Percentiles rank a stretch among this genome's conserved stretches.
These are phyloP conservation scores for Aurelia aurita complex sp. Pacific DNA, from an alignment of 30 jellyfish, hydroid and myxozoan species.

Conservation along the genomic window DNA sequence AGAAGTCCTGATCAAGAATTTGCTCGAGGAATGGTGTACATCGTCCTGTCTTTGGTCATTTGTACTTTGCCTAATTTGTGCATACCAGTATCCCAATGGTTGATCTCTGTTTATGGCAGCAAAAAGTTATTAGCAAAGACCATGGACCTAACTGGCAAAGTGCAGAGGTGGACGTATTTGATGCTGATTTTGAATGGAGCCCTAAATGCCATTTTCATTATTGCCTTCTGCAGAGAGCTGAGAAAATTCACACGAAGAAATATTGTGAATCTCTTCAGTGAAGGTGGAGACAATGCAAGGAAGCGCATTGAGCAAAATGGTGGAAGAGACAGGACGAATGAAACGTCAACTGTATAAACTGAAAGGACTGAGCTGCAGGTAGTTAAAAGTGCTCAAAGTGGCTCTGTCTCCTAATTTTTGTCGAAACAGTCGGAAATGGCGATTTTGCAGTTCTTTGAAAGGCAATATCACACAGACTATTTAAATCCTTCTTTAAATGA, in stretches of 20 bases:
- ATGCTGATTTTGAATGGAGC: conserved; percentile 16
- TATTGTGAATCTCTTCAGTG: not conserved
- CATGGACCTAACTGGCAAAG: not conserved
- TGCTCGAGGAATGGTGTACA: conserved; percentile 41
- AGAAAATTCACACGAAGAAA: conserved; percentile 2
- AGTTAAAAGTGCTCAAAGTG: too few relatives aligned
- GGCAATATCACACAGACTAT: too few relatives aligned
- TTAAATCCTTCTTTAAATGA: too few relatives aligned
- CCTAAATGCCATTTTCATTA: conserved; percentile 9
- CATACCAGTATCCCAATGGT: not conserved
- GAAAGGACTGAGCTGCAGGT: too few relatives aligned
- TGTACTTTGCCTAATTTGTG: conserved; percentile 47
- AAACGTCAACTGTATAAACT: too few relatives aligned
- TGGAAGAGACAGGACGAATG: too few relatives aligned
- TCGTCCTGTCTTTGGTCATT: conserved; percentile 20
- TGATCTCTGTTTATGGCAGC: not conserved
- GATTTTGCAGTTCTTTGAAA: too few relatives aligned
- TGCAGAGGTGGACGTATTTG: conserved; percentile 9
- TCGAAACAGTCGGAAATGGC: too few relatives aligned
- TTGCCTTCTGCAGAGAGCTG: conserved; percentile 29
- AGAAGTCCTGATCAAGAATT: conserved; percentile 45
- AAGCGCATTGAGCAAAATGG: too few relatives aligned
- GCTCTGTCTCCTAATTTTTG: too few relatives aligned
- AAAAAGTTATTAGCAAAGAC: not conserved
- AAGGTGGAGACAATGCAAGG: too few relatives aligned